These are phyloP conservation scores for Gnathonemus longibarbis DNA, from an alignment of 2,113 vertebrate genomes.

Conservation along the genomic window DNA sequence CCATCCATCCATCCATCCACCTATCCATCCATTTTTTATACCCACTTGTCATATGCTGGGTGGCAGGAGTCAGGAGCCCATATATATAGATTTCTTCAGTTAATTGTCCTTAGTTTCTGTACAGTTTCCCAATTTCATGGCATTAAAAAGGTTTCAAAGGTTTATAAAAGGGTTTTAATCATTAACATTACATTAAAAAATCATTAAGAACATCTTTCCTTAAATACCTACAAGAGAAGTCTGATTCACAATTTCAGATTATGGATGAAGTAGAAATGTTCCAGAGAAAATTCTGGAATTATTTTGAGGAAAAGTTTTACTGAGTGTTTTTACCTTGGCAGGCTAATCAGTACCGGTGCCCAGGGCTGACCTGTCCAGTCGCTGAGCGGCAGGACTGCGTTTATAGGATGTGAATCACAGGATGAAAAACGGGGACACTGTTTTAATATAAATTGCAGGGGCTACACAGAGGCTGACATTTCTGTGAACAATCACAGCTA, in stretches of 20 bases:
- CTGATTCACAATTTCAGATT: not conserved
- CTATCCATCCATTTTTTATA: not conserved
- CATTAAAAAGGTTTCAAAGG: not conserved
- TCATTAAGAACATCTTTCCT: not conserved
- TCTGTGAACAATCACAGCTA: slow-evolving; percentile 6
- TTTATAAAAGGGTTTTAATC: not conserved
- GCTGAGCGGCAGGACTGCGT: not conserved
- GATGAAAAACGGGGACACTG: not conserved
- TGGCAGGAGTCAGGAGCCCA: not conserved
- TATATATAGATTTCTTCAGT: not conserved
- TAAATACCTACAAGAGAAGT: not conserved
- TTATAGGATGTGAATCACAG: not conserved
- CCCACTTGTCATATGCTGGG: not conserved
- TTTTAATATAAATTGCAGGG: slow-evolving; percentile 5
- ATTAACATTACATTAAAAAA: not conserved
- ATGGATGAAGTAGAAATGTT: not conserved
- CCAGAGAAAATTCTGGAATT: not conserved
- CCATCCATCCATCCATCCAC: too few species aligned
- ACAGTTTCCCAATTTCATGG: not conserved
- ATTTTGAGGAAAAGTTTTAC: not conserved
- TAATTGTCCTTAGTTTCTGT: not conserved
- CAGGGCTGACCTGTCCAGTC: not conserved
- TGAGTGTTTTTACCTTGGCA: not conserved
- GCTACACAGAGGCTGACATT: slow-evolving; percentile 1
- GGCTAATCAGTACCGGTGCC: not conserved